A percentile compares a stretch with the other conserved stretches of the same genome.
These are phyloP conservation scores for Carcharodon carcharias DNA, from an alignment of 2,797 vertebrate species.

Conservation along the genomic window DNA sequence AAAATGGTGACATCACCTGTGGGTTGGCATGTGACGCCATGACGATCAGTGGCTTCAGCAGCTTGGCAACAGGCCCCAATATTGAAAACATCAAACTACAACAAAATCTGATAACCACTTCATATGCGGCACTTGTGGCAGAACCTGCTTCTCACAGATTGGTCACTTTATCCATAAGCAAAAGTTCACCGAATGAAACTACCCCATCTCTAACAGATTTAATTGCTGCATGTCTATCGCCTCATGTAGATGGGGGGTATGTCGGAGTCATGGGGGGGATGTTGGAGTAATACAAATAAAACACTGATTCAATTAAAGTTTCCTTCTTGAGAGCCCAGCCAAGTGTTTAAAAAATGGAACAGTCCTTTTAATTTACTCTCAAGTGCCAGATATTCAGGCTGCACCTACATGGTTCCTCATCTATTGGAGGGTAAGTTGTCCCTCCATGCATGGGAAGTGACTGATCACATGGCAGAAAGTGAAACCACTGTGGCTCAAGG, in stretches of 20 bases:
- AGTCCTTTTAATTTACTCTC: not conserved
- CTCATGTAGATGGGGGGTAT: not conserved
- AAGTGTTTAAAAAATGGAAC: not conserved
- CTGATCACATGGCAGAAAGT: not conserved
- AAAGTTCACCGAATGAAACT: not conserved
- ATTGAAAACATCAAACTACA: too few species aligned
- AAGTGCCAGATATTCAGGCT: not conserved
- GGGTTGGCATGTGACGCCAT: too few species aligned
- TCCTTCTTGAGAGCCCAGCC: not conserved
- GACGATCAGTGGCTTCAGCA: too few species aligned
- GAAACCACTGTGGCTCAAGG: not conserved
- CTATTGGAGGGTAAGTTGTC: not conserved
- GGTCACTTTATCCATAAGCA: too few species aligned
- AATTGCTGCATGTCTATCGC: not conserved
- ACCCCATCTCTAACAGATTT: not conserved
- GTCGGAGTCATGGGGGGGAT: not conserved
- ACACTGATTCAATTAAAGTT: not conserved
- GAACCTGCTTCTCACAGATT: too few species aligned
- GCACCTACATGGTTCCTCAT: not conserved
- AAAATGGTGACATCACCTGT: too few species aligned
- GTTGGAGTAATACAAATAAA: not conserved
- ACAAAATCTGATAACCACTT: too few species aligned
- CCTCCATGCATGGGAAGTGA: not conserved
- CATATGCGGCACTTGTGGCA: too few species aligned
- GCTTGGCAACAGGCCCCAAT: too few species aligned